phyloP scores from a whole-genome alignment of 1,140 invertebrate genomes.

The Temnothorax nylanderi region DNA sequence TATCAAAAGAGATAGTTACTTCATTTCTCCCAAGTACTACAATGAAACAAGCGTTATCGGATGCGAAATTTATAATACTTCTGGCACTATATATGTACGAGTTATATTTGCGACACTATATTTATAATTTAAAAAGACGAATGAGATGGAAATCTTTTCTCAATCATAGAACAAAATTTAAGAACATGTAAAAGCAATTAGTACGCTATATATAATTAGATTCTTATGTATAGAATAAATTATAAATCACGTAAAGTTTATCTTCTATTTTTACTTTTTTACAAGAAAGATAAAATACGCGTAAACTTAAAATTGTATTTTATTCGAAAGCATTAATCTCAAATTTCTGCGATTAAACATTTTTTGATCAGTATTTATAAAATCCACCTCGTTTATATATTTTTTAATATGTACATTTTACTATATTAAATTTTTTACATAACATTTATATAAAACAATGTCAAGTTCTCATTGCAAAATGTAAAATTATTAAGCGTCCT shows the following conservation, averaged over 20 bases:
- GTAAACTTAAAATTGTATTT: not conserved
- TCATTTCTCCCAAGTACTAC: slow-evolving; percentile 64
- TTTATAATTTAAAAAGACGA: not conserved
- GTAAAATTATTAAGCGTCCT: slow-evolving; percentile 26
- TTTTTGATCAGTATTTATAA: slow-evolving; percentile 13
- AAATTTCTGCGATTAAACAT: slow-evolving; percentile 7
- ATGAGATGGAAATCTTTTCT: not conserved
- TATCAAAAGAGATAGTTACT: slow-evolving; percentile 67
- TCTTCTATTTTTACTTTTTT: not conserved
- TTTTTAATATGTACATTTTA: not conserved
- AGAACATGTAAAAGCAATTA: not conserved
- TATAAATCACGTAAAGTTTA: not conserved
- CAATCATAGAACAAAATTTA: not conserved
- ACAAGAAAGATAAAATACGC: not conserved
- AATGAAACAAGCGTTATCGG: slow-evolving; percentile 64
- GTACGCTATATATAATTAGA: not conserved
- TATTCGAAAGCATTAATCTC: not conserved
- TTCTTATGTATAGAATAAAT: not conserved
- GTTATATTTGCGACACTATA: not conserved
- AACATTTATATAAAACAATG: not conserved
- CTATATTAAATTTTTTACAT: not conserved
- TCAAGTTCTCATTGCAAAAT: not conserved
- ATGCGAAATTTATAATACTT: slow-evolving; percentile 58
- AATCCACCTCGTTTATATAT: not conserved
- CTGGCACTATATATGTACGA: not conserved